Evolutionary conservation across 2,888 invertebrate species (phyloP).

Genomic region (Gastrophysa polygoni): DNA sequence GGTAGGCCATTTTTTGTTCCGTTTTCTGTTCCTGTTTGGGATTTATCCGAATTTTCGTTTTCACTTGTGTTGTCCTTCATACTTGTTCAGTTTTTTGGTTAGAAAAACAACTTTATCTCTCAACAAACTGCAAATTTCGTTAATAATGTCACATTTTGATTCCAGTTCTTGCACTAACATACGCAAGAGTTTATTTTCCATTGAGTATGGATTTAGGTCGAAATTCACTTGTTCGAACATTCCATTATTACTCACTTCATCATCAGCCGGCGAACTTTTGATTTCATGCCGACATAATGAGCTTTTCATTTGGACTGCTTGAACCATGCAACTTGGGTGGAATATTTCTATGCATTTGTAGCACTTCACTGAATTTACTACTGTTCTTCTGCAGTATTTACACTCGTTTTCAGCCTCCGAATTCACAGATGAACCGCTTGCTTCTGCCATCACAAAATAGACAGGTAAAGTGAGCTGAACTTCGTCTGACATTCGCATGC

Average conservation of each 20-base stretch:
- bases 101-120: conserved; percentile 7
- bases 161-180: background rate
- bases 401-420: background rate
- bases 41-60: background rate
- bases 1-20: too few relatives aligned
- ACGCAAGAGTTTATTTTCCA: conserved; percentile 1
- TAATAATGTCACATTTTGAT: conserved; percentile 5
- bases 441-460: too few relatives aligned
- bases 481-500: too few relatives aligned
- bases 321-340: background rate
- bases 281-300: background rate
- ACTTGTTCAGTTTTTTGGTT: background rate
- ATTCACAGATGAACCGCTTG: too few relatives aligned
- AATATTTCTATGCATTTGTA: background rate
- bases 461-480: too few relatives aligned
- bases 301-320: background rate
- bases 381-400: background rate
- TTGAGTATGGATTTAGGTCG: too few relatives aligned
- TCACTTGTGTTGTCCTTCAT: background rate
- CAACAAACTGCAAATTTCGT: conserved; percentile 5
- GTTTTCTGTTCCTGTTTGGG: background rate
- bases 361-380: background rate
- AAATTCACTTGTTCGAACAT: too few relatives aligned
- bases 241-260: too few relatives aligned
- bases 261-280: too few relatives aligned